phyloP scores from a whole-genome alignment of 30 jellyfish, hydroid and myxozoan genomes.

The Aurelia coerulea region DNA sequence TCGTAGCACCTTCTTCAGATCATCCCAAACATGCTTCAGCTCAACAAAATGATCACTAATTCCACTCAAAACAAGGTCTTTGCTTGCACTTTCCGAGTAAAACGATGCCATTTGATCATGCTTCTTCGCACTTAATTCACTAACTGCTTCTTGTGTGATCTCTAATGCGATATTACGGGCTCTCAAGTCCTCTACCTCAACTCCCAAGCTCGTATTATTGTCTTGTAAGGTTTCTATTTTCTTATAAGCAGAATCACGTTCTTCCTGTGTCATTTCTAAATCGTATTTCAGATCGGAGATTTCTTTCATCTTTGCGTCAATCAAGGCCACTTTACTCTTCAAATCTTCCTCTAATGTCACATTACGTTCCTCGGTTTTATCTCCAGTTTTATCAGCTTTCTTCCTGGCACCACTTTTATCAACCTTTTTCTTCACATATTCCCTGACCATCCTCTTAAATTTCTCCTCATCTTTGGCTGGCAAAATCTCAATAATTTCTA shows the following conservation, averaged over 20 bases:
- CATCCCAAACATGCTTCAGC: slow-evolving; percentile 21
- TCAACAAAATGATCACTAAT: background rate
- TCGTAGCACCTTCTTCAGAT: slow-evolving; percentile 7
- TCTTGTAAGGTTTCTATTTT: slow-evolving; percentile 27
- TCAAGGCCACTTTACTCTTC: slow-evolving; percentile 1
- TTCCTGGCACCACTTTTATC: slow-evolving; percentile 4
- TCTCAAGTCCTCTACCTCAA: slow-evolving; percentile 18
- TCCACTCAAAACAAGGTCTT: background rate
- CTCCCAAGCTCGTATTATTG: slow-evolving; percentile 2
- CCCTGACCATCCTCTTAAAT: slow-evolving; percentile 20
- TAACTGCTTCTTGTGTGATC: slow-evolving; percentile 41
- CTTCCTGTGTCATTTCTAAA: background rate
- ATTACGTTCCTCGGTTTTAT: slow-evolving; percentile 11
- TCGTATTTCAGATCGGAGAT: background rate
- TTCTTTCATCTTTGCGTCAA: slow-evolving; percentile 7
- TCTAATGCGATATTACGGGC: slow-evolving; percentile 57
- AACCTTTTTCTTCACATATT: slow-evolving; percentile 4
- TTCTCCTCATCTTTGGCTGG: slow-evolving; percentile 12
- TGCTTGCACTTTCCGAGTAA: background rate
- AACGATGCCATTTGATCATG: background rate
- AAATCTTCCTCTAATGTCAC: slow-evolving; percentile 33
- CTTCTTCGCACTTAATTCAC: background rate
- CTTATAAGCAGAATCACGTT: background rate
- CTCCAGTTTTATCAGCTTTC: slow-evolving; percentile 3
- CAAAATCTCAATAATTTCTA: slow-evolving; percentile 1